Evolutionary conservation across 2,113 vertebrate species (phyloP).

Genomic region (Melanostigma gelatinosum): DNA sequence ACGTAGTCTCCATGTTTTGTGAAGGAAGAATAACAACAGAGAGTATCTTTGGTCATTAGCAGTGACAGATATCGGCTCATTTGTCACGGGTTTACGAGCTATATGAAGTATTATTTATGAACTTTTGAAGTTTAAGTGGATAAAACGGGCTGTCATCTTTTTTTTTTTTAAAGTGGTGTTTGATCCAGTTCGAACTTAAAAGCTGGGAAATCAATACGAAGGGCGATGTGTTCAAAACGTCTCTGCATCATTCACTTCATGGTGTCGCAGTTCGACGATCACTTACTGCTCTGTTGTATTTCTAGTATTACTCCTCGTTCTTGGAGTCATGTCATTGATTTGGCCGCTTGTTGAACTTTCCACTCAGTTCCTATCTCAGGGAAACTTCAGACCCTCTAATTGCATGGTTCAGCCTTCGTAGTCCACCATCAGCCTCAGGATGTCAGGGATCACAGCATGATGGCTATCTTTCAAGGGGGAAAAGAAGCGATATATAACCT

Average conservation of each 20-base stretch:
- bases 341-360: slow-evolving; percentile 55
- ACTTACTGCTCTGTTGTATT: background rate
- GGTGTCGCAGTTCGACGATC: background rate
- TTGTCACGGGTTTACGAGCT: too few species aligned
- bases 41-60: too few species aligned
- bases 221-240: background rate
- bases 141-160: background rate
- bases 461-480: slow-evolving; percentile 47
- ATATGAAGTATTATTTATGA: background rate
- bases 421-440: slow-evolving; percentile 33
- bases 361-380: slow-evolving; percentile 35
- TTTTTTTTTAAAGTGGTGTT: background rate
- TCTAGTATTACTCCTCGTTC: background rate
- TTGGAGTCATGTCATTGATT: slow-evolving; percentile 2
- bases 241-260: background rate
- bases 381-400: slow-evolving; percentile 72
- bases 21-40: background rate
- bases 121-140: background rate
- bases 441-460: slow-evolving; percentile 47
- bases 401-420: slow-evolving; percentile 38
- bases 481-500: slow-evolving; percentile 35
- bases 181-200: background rate
- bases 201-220: background rate
- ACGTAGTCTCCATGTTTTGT: background rate
- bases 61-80: background rate